phyloP scores from a whole-genome alignment of 2,888 invertebrate species.

The Mylabris sibirica region DNA sequence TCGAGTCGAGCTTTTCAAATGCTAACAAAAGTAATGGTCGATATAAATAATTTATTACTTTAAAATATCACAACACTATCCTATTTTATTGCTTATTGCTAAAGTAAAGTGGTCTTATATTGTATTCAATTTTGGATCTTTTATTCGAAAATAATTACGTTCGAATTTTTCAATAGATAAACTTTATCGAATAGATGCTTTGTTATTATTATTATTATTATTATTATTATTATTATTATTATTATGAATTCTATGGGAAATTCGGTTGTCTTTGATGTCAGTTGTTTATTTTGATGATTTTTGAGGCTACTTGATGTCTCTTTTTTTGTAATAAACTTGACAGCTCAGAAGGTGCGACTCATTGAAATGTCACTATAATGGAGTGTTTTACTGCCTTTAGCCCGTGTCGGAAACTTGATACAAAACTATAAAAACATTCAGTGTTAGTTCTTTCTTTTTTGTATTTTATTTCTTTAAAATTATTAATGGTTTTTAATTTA shows the following conservation, averaged over 20 bases:
- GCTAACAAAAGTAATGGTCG: neutral
- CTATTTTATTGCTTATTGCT: neutral
- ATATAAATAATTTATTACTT: neutral
- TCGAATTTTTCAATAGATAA: neutral
- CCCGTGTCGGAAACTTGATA: conserved; percentile 56
- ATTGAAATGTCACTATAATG: conserved; percentile 60
- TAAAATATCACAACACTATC: neutral
- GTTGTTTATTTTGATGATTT: conserved; percentile 52
- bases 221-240: no score
- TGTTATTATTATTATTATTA: neutral
- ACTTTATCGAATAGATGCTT: neutral
- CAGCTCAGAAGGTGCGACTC: conserved; percentile 57
- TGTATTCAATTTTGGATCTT: neutral
- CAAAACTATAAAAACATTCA: conserved; percentile 43
- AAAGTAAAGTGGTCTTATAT: neutral
- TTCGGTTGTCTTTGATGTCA: conserved; percentile 44
- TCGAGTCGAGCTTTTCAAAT: neutral
- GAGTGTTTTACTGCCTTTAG: conserved; percentile 57
- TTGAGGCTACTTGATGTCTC: conserved; percentile 62
- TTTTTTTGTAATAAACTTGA: conserved; percentile 66
- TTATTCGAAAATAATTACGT: conserved; percentile 5
- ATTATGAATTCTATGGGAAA: conserved; percentile 37
- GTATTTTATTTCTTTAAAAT: neutral
- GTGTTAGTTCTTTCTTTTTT: neutral
- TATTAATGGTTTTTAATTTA: conserved; percentile 8